A percentile compares a stretch with the other conserved stretches of the same genome.
Evolutionary conservation across 2,113 vertebrate genomes (phyloP).

Genomic region (Otis tarda): DNA sequence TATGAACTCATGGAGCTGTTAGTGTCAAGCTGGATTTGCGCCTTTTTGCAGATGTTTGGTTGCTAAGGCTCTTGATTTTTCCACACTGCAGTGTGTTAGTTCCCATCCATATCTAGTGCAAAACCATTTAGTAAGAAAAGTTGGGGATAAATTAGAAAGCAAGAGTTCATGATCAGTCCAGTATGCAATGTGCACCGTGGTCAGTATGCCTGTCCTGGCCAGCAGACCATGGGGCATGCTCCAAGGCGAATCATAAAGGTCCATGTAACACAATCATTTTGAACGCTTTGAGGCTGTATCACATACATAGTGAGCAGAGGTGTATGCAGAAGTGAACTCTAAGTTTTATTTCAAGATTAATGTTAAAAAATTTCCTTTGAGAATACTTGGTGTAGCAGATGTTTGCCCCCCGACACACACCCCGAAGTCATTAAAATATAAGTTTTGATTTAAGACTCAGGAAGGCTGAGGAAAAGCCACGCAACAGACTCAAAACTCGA

Average conservation of each 20-base stretch:
- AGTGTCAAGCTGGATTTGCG: background rate
- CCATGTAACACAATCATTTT: background rate
- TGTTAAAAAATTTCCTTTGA: background rate
- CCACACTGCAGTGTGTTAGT: background rate
- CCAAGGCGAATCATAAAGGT: background rate
- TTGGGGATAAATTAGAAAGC: background rate
- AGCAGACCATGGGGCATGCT: background rate
- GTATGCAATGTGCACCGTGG: rapidly evolving
- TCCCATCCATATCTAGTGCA: background rate
- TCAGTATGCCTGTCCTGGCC: too few relatives aligned
- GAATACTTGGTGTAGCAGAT: background rate
- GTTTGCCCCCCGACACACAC: background rate
- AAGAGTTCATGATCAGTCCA: background rate
- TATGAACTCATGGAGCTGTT: background rate
- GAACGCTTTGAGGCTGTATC: background rate
- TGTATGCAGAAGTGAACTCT: background rate
- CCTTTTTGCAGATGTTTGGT: background rate
- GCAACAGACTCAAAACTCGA: background rate
- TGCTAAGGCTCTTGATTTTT: background rate
- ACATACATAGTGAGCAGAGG: background rate
- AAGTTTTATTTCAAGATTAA: background rate
- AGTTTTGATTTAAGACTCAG: background rate
- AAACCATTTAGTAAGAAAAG: background rate
- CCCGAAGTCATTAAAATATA: background rate
- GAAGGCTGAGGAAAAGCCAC: background rate